A percentile compares a stretch with the other conserved stretches of the same genome.
Evolutionary conservation across 2,888 invertebrate species (phyloP).

Genomic region (Allygus modestus): DNA sequence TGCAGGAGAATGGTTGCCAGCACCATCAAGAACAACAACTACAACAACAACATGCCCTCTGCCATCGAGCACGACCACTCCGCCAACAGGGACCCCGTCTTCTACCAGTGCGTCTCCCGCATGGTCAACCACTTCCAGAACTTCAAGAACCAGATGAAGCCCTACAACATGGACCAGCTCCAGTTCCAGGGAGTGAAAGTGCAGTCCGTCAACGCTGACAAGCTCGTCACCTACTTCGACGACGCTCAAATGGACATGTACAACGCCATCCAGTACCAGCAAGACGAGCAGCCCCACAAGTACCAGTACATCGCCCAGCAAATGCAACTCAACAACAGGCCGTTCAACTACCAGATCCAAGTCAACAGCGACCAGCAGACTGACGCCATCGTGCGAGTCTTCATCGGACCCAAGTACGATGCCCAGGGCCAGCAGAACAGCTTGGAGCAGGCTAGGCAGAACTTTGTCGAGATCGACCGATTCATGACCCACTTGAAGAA

Average conservation of each 20-base stretch:
- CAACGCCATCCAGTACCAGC: conserved; percentile 77
- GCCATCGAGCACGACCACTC: conserved; percentile 81
- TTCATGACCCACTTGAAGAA: conserved; percentile 78
- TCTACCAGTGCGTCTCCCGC: conserved; percentile 81
- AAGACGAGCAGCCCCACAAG: conserved; percentile 62
- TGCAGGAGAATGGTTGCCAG: conserved; percentile 76
- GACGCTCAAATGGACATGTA: conserved; percentile 82
- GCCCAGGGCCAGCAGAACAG: conserved; percentile 77
- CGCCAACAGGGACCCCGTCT: conserved; percentile 84
- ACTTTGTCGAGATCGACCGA: conserved; percentile 82
- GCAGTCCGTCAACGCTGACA: conserved; percentile 80
- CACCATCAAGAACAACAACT: conserved; percentile 72
- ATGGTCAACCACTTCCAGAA: conserved; percentile 77
- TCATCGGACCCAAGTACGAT: conserved; percentile 84
- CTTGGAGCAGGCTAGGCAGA: conserved; percentile 74
- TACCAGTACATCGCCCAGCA: conserved; percentile 76
- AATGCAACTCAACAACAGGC: conserved; percentile 81
- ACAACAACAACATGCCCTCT: conserved; percentile 74
- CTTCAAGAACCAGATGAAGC: conserved; percentile 79
- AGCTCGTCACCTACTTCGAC: conserved; percentile 84
- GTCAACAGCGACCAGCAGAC: conserved; percentile 78
- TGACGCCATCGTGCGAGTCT: conserved; percentile 81
- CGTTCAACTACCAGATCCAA: conserved; percentile 79
- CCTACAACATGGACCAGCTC: conserved; percentile 79
- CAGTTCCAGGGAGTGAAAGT: conserved; percentile 81